Evolutionary conservation across 2,113 vertebrate species (phyloP), one percentile per base, ranked within the genome.

Genomic region (Cacatua alba): DNA sequence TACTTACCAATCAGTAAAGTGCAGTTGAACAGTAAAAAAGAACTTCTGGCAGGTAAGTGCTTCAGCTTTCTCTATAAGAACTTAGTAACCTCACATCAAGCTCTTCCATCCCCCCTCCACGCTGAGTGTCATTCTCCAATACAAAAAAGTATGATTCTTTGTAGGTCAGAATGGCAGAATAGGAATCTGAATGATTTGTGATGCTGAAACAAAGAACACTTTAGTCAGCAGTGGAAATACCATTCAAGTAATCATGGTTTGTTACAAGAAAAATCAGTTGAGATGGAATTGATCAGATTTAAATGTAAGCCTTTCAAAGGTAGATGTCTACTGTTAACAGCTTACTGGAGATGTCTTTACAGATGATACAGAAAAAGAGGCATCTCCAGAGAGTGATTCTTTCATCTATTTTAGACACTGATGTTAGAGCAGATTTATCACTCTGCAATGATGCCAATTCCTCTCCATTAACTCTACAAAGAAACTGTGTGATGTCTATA

Each of bases 1-100:
- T 52, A 52, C 88, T 94, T 96, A 49, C 46, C 95, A 95, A 96
- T 97, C 95, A 96, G 62, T 82, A 65, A 93, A 96, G 80, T 63
- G 37, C 7, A 5, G 74, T 26, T 7, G 49, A 90, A 79, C 52
- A 79, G 48, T 69, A 59, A 59, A 92, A 96, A 93, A 81, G 60
- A 84, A 65, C 26, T 93, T 87, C 15, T 91, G 64, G 5, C 67
- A 91, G 59, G 8, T 77, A 91, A 95, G 62, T 88, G 78, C 75
- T 79, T 91, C 70, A 82, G 21, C 13, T 12, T 79, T 16, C 69
- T 93, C 49, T 90, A 33, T 31, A 83, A 93, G 39, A 64, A 52
- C 55, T 96, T 65, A 44, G 65, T 75, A 88, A 84, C 35, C 19
- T 86, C 13, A 0, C 29, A 95, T 88, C 77, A 92, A 81, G 37